These are phyloP conservation scores for Alouatta palliata DNA, from an alignment of 2,113 vertebrate species.

Conservation along the genomic window DNA sequence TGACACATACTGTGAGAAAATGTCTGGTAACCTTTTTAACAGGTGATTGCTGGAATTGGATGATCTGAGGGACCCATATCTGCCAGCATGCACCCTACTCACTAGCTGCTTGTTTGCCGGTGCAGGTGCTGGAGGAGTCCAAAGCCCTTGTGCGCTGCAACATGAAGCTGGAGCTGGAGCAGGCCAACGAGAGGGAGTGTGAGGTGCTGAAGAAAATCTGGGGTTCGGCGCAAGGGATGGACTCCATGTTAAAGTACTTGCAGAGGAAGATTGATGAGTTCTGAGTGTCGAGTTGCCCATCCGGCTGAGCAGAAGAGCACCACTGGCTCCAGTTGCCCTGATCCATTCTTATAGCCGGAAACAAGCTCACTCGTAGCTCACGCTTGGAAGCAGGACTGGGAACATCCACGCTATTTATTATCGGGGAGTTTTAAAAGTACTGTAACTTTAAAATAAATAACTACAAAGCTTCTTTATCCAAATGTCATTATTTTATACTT, in stretches of 20 bases:
- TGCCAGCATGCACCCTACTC: not conserved
- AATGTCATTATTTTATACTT: conserved; percentile 69
- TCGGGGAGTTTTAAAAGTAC: conserved; percentile 85
- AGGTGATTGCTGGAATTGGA: not conserved
- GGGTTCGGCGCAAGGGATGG: conserved; percentile 96
- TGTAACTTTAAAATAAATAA: conserved; percentile 86
- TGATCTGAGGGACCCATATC: rapidly evolving
- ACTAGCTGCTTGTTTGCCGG: not conserved
- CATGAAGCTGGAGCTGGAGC: conserved; percentile 92
- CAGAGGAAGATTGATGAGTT: conserved; percentile 95
- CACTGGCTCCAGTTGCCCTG: conserved; percentile 65
- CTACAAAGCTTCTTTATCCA: conserved; percentile 84
- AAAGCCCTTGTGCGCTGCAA: conserved; percentile 94
- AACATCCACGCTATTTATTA: conserved; percentile 72
- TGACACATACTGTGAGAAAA: rapidly evolving
- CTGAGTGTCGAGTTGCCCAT: conserved; percentile 79
- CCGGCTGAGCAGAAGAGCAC: conserved; percentile 70
- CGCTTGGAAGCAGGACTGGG: conserved; percentile 77
- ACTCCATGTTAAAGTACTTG: conserved; percentile 96
- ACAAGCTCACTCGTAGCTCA: conserved; percentile 62
- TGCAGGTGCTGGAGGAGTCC: conserved; percentile 95
- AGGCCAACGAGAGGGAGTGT: conserved; percentile 96
- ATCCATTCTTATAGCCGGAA: conserved; percentile 52
- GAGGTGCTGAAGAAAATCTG: conserved; percentile 96
- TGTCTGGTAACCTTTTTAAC: not conserved